Evolutionary conservation across 1,140 invertebrate genomes (phyloP), one percentile per base, ranked within the genome.

Genomic region (Glomeris maerens): DNA sequence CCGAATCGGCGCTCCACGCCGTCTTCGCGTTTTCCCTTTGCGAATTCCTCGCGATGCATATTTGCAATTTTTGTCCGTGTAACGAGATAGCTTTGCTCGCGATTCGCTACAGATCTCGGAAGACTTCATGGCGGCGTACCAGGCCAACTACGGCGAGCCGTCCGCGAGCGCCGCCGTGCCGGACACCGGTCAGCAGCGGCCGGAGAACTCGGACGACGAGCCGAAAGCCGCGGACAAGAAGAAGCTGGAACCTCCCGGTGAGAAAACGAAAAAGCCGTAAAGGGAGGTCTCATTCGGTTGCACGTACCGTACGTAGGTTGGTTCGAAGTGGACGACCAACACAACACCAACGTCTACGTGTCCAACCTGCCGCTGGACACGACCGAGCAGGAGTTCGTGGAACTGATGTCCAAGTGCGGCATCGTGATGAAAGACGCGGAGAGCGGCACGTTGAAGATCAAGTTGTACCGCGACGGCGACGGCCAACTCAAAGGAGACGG

Each of bases 321-420:
- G 96, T 97, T 98, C 72, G 83, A 98, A 40, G 67, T 91, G 14
- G 81, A 92, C 58, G 84, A 93, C 45, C 74, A 81, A n/a, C 82
- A 85, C 59, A 97, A 95, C 60, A 94, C 89, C 1, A 94, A 95
- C 68, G 91, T 99, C 1, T 99, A 99, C 73, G 90, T 98, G 1
- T 81, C 81, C 4, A 89, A 92, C 64, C 72, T 99, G 52, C 94
- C 95, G 0, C 56, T 77, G 44, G 85, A 94, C 59, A 81, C 91
- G 31, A 93, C 82, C 0, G 80, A 95, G 61, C 80, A 94, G 53
- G 83, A 89, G 64, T 84, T 93, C 69, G 75, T 84, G 5, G 83
- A 90, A 62, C 65, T 97, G 10, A 96, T 98, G 82, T 78, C 79
- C 56, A 98, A 98, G 70, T 98, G 84, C 75, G 95, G 95, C n/a